Evolutionary conservation across 2,888 invertebrate genomes (phyloP), one percentile per base, ranked within the genome.

Genomic region (Torymus tubicola): DNA sequence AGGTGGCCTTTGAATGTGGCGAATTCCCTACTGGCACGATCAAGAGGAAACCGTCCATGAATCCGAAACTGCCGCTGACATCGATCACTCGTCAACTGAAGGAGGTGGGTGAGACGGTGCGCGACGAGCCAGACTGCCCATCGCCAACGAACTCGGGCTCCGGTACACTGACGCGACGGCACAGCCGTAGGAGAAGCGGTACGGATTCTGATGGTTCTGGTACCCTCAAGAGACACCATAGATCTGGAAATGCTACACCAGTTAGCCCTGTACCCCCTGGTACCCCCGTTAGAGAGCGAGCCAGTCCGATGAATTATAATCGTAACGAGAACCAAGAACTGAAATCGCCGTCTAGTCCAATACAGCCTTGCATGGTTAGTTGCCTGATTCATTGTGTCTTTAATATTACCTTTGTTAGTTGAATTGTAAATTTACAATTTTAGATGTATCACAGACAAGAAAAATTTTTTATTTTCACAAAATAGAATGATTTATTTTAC

Each of bases 21-120:
- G 90, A 90, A 82, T 90, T 90, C 78, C 90, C 90, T 83, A 89
- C 90, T 91, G 96, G 96, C 53, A 98, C 98, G 53, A 97, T 98
- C 81, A 98, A 98, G 89, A 93, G 98, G 65, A 98, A 98, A 89
- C 98, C 98, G 0, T 96, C 96, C 18, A 96, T 96, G 95, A 96
- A 96, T 90, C 97, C 97, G 10, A 97, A 97, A 91, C 93, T 98
- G 69, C 98, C 97, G 0, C 90, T 97, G 83, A 98, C 98, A 2
- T 96, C 96, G 88, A 97, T 97, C 91, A 97, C 97, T 1, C 93
- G 98, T 14, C 96, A 97, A 87, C 92, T 98, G 79, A 97, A 97
- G 88, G 97, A 97, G 89, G 97, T 96, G 87, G 96, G 95, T 1
- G 96, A 96, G 87, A 95, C 95, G 2, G 90, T 90, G 91, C 90